Conservation (phyloP, 2,888 invertebrate species). For the Napeogenes inachia region DNA sequence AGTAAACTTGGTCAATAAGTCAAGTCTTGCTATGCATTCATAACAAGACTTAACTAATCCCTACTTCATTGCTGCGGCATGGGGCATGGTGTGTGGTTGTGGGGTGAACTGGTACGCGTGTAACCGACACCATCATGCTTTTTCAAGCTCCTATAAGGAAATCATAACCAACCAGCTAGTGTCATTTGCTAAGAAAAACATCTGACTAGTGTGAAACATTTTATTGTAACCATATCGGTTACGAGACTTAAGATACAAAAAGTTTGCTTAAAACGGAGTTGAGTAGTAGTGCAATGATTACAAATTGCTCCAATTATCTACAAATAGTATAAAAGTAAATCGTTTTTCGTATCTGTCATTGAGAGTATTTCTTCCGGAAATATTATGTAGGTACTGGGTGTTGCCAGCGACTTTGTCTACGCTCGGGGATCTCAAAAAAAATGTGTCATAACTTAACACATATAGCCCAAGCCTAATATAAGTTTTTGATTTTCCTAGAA, state of each 20-base stretch:
- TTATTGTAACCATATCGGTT: slow-evolving; percentile 5
- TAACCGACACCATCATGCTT: background rate
- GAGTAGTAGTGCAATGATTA: slow-evolving; percentile 2
- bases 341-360: background rate
- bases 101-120: background rate
- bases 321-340: background rate
- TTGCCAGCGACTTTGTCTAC: too few relatives aligned
- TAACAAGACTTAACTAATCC: too few relatives aligned
- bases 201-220: slow-evolving; percentile 5
- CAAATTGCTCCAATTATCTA: background rate
- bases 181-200: slow-evolving; percentile 1
- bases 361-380: too few relatives aligned
- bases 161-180: slow-evolving; percentile 1
- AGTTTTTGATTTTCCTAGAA: too few relatives aligned
- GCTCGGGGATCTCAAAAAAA: too few relatives aligned
- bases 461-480: too few relatives aligned
- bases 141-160: slow-evolving; percentile 1
- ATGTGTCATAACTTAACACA: too few relatives aligned
- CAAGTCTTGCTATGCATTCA: too few relatives aligned
- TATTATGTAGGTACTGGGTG: too few relatives aligned
- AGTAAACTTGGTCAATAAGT: too few relatives aligned
- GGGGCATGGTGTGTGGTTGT: background rate
- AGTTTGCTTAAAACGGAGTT: background rate
- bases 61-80: too few relatives aligned
- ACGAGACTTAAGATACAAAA: background rate